Conservation (phyloP, 1,140 invertebrate genomes). For the Goniozus legneri region DNA sequence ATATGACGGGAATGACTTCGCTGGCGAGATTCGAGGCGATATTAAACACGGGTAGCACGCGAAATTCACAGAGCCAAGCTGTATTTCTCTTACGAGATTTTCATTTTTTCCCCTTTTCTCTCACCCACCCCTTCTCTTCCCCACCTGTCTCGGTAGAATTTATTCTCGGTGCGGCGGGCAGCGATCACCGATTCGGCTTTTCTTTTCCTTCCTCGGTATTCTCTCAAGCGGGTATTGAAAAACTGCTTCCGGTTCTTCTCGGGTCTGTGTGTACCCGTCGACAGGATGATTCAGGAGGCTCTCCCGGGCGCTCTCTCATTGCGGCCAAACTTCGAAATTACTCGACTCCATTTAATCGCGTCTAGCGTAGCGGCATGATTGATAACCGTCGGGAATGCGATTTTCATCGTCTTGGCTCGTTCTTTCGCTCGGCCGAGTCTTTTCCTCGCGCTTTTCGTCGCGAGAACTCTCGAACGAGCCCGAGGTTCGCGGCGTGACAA, state of each 20-base stretch:
- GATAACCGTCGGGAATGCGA: slow-evolving; percentile 9
- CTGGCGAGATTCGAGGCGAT: no score
- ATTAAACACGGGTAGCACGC: no score
- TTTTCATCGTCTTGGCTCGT: no score
- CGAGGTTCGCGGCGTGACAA: slow-evolving; percentile 4
- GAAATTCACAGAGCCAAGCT: no score
- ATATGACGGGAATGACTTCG: no score
- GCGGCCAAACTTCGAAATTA: slow-evolving; percentile 16
- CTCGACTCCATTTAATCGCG: slow-evolving; percentile 16
- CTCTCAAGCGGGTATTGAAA: slow-evolving; percentile 11
- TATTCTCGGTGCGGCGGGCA: background rate
- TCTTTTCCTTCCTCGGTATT: slow-evolving; percentile 8
- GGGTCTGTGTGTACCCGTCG: slow-evolving; percentile 15
- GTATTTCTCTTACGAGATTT: no score
- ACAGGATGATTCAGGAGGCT: slow-evolving; percentile 17
- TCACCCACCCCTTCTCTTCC: background rate
- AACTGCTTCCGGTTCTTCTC: slow-evolving; percentile 7
- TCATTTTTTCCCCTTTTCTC: background rate
- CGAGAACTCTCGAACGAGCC: background rate
- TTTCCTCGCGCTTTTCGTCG: no score
- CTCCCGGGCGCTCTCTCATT: slow-evolving; percentile 14
- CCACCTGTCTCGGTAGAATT: slow-evolving; percentile 1
- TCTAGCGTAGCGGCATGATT: slow-evolving; percentile 12
- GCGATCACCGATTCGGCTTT: background rate
- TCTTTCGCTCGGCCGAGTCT: no score